Evolutionary conservation across 2,113 vertebrate genomes (phyloP).

Genomic region (Notothenia coriiceps): DNA sequence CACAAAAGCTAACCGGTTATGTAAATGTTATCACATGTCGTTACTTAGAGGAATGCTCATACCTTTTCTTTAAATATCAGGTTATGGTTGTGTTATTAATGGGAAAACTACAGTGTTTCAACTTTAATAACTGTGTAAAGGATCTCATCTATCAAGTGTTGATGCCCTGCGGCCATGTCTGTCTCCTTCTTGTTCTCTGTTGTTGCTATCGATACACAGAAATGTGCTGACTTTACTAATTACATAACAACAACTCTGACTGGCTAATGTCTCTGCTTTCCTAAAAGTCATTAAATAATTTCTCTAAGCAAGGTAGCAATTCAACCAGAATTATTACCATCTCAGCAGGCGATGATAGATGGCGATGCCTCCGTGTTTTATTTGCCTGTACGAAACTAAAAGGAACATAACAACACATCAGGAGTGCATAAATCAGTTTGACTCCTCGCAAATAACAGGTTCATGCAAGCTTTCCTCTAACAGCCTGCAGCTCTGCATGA

Average conservation of each 20-base stretch:
- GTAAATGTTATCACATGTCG: neutral
- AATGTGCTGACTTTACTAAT: slow-evolving; percentile 41
- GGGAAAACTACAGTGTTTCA: neutral
- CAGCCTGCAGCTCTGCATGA: slow-evolving; percentile 23
- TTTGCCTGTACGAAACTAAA: slow-evolving; percentile 19
- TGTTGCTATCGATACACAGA: slow-evolving; percentile 24
- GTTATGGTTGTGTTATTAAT: no score
- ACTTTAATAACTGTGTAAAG: neutral
- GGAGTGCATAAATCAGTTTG: slow-evolving; percentile 8
- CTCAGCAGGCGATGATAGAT: neutral
- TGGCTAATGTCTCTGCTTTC: neutral
- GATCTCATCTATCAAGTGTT: slow-evolving; percentile 13
- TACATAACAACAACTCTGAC: slow-evolving; percentile 6
- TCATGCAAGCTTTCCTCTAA: slow-evolving; percentile 43
- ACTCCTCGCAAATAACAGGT: slow-evolving; percentile 51
- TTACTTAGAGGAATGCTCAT: neutral
- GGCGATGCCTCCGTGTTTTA: neutral
- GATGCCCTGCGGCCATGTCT: slow-evolving; percentile 50
- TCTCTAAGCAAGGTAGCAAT: neutral
- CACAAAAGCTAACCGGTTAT: neutral
- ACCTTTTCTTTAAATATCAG: neutral
- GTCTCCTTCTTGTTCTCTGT: slow-evolving; percentile 21
- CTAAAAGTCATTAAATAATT: slow-evolving; percentile 17
- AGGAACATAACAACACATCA: neutral
- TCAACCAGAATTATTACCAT: slow-evolving; percentile 13